Conservation (phyloP, 2,888 invertebrate species). For the Serrognathus titanus region DNA sequence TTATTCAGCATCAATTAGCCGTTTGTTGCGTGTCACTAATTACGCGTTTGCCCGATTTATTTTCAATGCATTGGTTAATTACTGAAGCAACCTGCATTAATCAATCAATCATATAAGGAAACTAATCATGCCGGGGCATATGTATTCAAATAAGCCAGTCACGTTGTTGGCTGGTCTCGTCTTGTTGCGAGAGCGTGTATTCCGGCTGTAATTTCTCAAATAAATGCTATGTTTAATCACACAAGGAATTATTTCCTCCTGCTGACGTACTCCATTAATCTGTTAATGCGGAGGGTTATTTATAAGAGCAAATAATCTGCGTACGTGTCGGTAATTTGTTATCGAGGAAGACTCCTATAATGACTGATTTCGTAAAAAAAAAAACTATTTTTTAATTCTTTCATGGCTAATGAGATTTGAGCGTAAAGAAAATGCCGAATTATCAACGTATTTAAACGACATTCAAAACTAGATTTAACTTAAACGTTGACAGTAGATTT, state of each 20-base stretch:
- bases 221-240: constrained; percentile 1
- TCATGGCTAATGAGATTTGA: too few relatives aligned
- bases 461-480: too few relatives aligned
- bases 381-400: too few relatives aligned
- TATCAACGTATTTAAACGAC: too few relatives aligned
- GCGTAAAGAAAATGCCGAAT: too few relatives aligned
- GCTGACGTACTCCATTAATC: background rate
- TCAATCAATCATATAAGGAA: background rate
- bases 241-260: background rate
- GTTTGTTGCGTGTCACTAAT: background rate
- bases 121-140: background rate
- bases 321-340: too few relatives aligned
- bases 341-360: too few relatives aligned
- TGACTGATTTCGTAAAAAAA: too few relatives aligned
- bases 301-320: background rate
- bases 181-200: background rate
- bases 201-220: background rate
- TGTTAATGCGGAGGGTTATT: background rate
- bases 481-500: too few relatives aligned
- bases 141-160: background rate
- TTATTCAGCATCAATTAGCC: too few relatives aligned
- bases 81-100: background rate
- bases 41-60: background rate
- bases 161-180: background rate
- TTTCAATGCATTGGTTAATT: background rate